Conservation (phyloP, 2,113 vertebrate genomes). For the Pluvianellus socialis region DNA sequence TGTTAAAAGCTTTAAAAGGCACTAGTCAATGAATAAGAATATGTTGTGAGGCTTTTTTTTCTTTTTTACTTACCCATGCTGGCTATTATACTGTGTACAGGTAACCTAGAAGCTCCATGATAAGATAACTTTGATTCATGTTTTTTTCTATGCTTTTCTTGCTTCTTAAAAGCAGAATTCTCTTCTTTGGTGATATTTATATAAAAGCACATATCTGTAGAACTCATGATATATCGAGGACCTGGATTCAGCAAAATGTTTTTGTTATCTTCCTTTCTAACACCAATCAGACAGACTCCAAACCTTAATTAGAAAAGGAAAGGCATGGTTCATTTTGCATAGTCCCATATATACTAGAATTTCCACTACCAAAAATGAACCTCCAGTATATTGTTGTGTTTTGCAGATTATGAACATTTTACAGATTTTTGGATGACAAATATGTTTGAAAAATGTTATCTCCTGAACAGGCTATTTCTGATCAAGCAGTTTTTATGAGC, state of each 20-base stretch:
- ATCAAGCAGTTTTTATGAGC: neutral
- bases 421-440: neutral
- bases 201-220: constrained; percentile 91
- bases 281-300: constrained; percentile 94
- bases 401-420: neutral
- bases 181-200: constrained; percentile 98
- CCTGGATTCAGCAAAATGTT: constrained; percentile 96
- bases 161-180: constrained; percentile 93
- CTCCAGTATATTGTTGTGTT: neutral
- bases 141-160: constrained; percentile 82
- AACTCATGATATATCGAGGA: constrained; percentile 90
- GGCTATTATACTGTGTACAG: constrained; percentile 93
- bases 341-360: neutral
- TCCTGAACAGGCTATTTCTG: neutral
- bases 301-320: constrained; percentile 82
- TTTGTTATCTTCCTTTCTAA: constrained; percentile 93
- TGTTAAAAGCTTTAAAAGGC: neutral
- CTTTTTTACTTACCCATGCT: constrained; percentile 88
- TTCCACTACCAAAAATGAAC: neutral
- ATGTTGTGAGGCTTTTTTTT: neutral
- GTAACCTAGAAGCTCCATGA: constrained; percentile 87
- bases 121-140: constrained; percentile 75
- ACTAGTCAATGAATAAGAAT: neutral
- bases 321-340: constrained; percentile 43
- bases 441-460: neutral